Evolutionary conservation across 2,888 invertebrate species (phyloP), one percentile per base, ranked within the genome.

Genomic region (Amblyteles armatorius): DNA sequence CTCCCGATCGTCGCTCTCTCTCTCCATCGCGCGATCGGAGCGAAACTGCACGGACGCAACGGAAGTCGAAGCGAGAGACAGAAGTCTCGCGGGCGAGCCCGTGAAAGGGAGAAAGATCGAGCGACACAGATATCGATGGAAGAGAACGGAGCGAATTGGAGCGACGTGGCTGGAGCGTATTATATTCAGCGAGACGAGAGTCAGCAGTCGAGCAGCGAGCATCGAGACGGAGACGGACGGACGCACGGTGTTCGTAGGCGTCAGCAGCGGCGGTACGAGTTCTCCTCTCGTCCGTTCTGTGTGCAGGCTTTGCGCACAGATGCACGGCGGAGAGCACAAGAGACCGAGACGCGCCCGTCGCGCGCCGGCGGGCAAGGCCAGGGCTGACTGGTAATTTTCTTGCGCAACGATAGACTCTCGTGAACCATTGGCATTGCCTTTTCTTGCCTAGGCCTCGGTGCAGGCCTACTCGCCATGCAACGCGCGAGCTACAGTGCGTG

Each of bases 371-470:
- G 90, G 88, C 92, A 91, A 91, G 91, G 91, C 91, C 91, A 92
- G 90, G 92, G 92, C 91, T 91, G 89, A 89, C 89, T 89, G 82
- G 88, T 88, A 88, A 88, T 91, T 91, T 91, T 90, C 90, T 91
- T 91, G 91, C 91, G 91, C 91, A 91, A 90, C 89, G 83, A 87
- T 79, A 60, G 71, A 74, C 73, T 65, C 33, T 19, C 29, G 48
- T 22, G 73, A 73, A 83, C 72, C 77, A 84, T 76, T 77, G 68
- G 55, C 80, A 55, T 79, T 65, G 69, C 80, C 73, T 69, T 40
- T 55, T 68, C 65, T 55, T 77, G 65, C 52, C 16, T 65, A 44
- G 44, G 77, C 48, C 67, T 79, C 76, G 22, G 50, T 26, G n/a
- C 60, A 57, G 60, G 26, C 50, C 68, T 57, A 76, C 63, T 63